phyloP scores from a whole-genome alignment of 2,113 vertebrate genomes.

The Danio rerio region GRCz12tu NC_133179.1:17793001-17793500 shows the following conservation, averaged over 20 bases:
- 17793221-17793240: constrained; percentile 53
- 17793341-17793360: constrained; percentile 53
- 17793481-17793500: constrained; percentile 57
- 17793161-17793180: constrained; percentile 11
- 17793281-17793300: constrained; percentile 37
- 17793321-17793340: constrained; percentile 44
- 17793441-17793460: constrained; percentile 60
- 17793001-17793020: constrained; percentile 62
- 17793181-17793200: constrained; percentile 31
- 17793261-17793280: constrained; percentile 43
- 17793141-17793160: constrained; percentile 47
- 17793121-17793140: constrained; percentile 41
- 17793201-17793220: constrained; percentile 12
- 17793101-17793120: constrained; percentile 40
- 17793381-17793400: constrained; percentile 43
- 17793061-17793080: constrained; percentile 70
- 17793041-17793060: constrained; percentile 59
- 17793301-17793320: constrained; percentile 51
- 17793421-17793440: constrained; percentile 51
- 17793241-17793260: constrained; percentile 27
- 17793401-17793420: constrained; percentile 21
- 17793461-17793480: constrained; percentile 59
- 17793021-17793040: constrained; percentile 64
- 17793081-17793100: constrained; percentile 63
- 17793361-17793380: constrained; percentile 7